A percentile compares a stretch with the other conserved stretches of the same genome.
These are phyloP conservation scores for Mayetiola destructor DNA, from an alignment of 2,888 invertebrate genomes.

Conservation along the genomic window DNA sequence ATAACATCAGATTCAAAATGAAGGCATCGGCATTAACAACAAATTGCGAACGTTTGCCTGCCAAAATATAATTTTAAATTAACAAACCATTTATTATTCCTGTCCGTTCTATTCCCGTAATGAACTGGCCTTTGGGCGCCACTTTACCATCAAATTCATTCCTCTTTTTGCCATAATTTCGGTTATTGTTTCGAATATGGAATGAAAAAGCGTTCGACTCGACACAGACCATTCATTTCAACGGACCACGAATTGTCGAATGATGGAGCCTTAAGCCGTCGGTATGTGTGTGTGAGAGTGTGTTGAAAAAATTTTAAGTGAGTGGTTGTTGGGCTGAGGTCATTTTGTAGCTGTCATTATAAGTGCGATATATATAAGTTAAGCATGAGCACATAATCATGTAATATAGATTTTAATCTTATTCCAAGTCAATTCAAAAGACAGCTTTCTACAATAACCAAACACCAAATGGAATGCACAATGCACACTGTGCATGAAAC, in stretches of 20 bases:
- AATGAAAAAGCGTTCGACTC: background rate
- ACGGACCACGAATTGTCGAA: background rate
- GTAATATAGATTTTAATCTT: slow-evolving; percentile 12
- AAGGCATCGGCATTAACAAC: too few species aligned
- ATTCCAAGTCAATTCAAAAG: too few species aligned
- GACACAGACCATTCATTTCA: background rate
- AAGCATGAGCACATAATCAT: slow-evolving; percentile 12
- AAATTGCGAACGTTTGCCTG: too few species aligned
- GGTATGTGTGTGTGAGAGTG: background rate
- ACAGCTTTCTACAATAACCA: too few species aligned
- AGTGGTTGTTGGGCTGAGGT: background rate
- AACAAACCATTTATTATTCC: slow-evolving; percentile 15
- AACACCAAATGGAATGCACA: too few species aligned
- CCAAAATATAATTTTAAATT: slow-evolving; percentile 13
- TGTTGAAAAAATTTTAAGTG: background rate
- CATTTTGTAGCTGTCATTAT: slow-evolving; percentile 10
- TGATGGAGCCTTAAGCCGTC: background rate
- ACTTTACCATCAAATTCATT: background rate
- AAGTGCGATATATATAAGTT: slow-evolving; percentile 12
- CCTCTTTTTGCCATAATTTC: background rate
- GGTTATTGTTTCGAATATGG: background rate
- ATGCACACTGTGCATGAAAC: background rate
- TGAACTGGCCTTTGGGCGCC: slow-evolving; percentile 15
- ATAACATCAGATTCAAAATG: too few species aligned
- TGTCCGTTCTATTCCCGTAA: slow-evolving; percentile 15